These are phyloP conservation scores for Cacoxenus indagator DNA, from an alignment of 2,888 invertebrate genomes.

Conservation along the genomic window DNA sequence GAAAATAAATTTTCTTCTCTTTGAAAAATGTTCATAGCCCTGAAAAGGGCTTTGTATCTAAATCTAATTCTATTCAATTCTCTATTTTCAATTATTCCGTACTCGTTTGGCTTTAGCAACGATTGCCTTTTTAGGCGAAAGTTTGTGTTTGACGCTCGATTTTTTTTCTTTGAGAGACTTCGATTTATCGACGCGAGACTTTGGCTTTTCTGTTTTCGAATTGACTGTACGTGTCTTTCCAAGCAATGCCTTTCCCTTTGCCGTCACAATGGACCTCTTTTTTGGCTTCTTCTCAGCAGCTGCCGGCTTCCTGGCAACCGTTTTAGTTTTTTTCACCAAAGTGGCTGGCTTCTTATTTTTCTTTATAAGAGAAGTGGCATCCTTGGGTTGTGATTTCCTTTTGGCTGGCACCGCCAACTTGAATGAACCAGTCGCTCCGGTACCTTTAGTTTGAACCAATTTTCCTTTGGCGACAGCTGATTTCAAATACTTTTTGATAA, in stretches of 20 bases:
- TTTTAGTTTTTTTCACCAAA: constrained; percentile 14
- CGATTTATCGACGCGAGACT: too few species aligned
- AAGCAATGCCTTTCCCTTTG: too few species aligned
- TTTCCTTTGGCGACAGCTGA: constrained; percentile 73
- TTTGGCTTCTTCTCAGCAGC: constrained; percentile 29
- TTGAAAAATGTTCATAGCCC: constrained; percentile 23
- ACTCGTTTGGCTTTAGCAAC: too few species aligned
- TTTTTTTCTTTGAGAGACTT: too few species aligned
- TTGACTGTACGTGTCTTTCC: too few species aligned
- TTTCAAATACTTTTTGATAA: constrained; percentile 75
- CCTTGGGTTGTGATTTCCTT: constrained; percentile 37
- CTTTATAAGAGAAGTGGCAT: constrained; percentile 31
- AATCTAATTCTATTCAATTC: too few species aligned
- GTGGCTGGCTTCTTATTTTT: constrained; percentile 23
- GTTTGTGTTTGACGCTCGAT: too few species aligned
- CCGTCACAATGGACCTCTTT: too few species aligned
- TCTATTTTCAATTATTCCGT: too few species aligned
- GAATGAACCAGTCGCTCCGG: neutral
- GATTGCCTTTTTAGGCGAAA: too few species aligned
- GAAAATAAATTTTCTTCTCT: constrained; percentile 18
- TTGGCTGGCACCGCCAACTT: constrained; percentile 33
- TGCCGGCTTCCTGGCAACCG: constrained; percentile 25
- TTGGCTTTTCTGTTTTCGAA: too few species aligned
- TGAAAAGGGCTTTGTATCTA: constrained; percentile 29
- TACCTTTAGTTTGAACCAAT: constrained; percentile 59